phyloP scores from a whole-genome alignment of 2,113 vertebrate genomes.

The Sigmodon hispidus region DNA sequence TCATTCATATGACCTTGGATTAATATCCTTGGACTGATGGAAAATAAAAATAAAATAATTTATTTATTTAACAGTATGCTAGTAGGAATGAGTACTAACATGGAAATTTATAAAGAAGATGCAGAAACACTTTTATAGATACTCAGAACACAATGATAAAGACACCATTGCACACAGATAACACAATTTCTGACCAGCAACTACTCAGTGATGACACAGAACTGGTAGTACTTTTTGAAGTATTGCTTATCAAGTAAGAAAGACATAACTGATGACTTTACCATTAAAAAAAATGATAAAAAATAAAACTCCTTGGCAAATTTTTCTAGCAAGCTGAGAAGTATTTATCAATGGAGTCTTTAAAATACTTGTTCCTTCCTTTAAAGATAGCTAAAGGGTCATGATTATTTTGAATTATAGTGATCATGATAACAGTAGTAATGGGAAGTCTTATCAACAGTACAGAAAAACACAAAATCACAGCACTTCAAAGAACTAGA shows the following conservation, averaged over 20 bases:
- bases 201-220: not conserved
- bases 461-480: not conserved
- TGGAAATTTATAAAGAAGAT: not conserved
- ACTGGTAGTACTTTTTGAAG: not conserved
- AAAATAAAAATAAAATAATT: not conserved
- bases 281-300: not conserved
- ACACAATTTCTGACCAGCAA: not conserved
- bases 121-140: not conserved
- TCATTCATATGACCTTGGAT: not conserved
- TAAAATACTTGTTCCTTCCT: too few relatives aligned
- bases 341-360: not conserved
- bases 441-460: not conserved
- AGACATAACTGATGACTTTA: not conserved
- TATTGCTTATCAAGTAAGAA: not conserved
- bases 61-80: not conserved
- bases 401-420: not conserved
- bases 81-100: fast-evolving
- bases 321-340: not conserved
- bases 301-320: not conserved
- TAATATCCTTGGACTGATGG: not conserved
- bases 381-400: not conserved
- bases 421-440: not conserved
- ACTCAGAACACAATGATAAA: not conserved
- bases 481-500: not conserved
- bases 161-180: too few relatives aligned